Base-by-base conservation (phyloP, 2,113 vertebrate genomes). In the Chloropsis hardwickii region DNA sequence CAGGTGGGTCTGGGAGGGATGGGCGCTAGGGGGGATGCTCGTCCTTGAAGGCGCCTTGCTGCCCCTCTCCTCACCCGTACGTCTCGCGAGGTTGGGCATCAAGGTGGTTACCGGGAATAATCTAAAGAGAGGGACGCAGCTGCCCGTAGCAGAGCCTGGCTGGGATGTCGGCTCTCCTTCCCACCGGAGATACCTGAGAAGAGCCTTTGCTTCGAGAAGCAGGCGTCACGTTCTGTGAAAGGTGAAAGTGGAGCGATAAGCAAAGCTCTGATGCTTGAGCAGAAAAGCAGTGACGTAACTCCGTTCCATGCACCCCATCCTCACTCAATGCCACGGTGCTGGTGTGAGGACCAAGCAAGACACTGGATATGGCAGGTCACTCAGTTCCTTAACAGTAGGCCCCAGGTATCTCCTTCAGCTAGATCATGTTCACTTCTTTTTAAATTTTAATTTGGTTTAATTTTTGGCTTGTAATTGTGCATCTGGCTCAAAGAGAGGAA, bases 301-400 rank as follows among this genome's bases (percentile, higher is more conserved):
- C 0, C 0, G 2, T 19, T 23, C 42, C 23, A 0, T 3, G 48
- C 22, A 0, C 11, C 11, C 29, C 45, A 9, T 5, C 60, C 29
- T 28, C 27, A 1, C 23, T 12, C 19, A 6, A 20, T 12, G 16
- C 73, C 70, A 12, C 27, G 37, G 47, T 47, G 80, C 29, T 66
- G 67, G 12, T 17, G 13, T 12, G 29, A 66, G 60, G 58, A 28
- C 24, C 31, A 21, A 11, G 45, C 61, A 15, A 27, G 54, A 24
- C 10, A 0, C 5, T 21, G 23, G 21, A 5, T 21, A 11, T 8
- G 37, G n/a, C 24, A n/a, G 74, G 60, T 60, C 60, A 22, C 20
- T 54, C n/a, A 1, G 25, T 22, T 71, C 56, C 72, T 48, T 67
- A 29, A 9, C 33, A 47, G 57, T 11, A 83, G 60, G 61, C 45